Base-by-base conservation (phyloP, 1,140 invertebrate species). In the Cyclina sinensis region DNA sequence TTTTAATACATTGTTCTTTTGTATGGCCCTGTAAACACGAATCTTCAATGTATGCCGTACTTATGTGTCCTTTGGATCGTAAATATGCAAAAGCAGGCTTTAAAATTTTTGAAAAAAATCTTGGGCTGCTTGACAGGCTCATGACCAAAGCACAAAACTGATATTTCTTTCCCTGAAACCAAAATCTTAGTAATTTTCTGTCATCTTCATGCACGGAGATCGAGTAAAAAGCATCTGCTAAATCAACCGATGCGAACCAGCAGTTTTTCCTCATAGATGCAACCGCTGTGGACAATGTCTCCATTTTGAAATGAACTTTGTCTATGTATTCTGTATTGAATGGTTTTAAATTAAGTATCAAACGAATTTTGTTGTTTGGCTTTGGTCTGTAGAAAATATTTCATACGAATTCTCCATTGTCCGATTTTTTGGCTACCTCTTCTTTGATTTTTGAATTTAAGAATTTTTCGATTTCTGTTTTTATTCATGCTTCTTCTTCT, bases 221-320 rank as follows among this genome's bases (percentile, higher is more conserved):
- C 9, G 73, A 76, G 46, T 76, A 76, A n/a, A 76, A 76, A 76
- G 73, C 73, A 24, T 76, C 73, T 43, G 73, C 37, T 24, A 76
- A 24, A 43, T 76, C 73, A 7, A 76, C 73, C 21, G 73, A 76
- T 21, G 11, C 73, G 24, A 76, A 76, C 73, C 73, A 76, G 24
- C 73, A 76, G n/a, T 76, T 76, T 39, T 76, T 43, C 46, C 39
- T 5, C 43, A 76, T 76, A 5, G 73, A 35, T 27, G 73, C 65
- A 4, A 39, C 21, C 14, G 73, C 73, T 5, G 73, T 76, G 35
- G 35, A 43, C 16, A 76, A n/a, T 3, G 73, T 76, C 46, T 76
- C 73, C 73, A 76, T 76, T 76, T 76, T 76, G 27, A 76, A 76
- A 24, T 76, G 73, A 18, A 46, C 46, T 48, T 39, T 76, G 24